These are phyloP conservation scores for Neoaliturus tenellus DNA, from an alignment of 2,888 invertebrate species.

Conservation along the genomic window DNA sequence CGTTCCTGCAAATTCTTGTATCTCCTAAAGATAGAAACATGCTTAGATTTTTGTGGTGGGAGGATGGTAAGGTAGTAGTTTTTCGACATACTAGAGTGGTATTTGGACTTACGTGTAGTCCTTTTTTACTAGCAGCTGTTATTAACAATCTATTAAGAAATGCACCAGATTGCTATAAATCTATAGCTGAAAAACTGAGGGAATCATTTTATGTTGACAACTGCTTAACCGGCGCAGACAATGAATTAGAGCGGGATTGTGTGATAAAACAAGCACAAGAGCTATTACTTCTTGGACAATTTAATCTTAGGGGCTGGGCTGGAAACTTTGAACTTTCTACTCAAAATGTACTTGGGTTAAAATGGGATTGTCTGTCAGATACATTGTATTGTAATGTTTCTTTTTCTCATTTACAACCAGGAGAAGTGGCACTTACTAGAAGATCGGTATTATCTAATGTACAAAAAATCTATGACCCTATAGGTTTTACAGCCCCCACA, in stretches of 20 bases:
- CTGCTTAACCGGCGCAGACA: conserved; percentile 44
- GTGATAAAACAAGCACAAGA: conserved; percentile 25
- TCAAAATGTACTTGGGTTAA: conserved; percentile 41
- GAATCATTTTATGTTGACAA: conserved; percentile 51
- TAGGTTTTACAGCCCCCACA: conserved; percentile 62
- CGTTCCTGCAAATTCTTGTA: conserved; percentile 62
- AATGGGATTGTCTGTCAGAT: conserved; percentile 24
- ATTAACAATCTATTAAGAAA: neutral
- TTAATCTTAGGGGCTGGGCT: conserved; percentile 53
- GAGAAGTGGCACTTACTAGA: conserved; percentile 33
- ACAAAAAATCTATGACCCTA: conserved; percentile 63
- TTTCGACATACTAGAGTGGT: conserved; percentile 47
- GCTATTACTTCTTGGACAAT: neutral
- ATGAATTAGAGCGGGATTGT: neutral
- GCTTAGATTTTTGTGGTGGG: conserved; percentile 51
- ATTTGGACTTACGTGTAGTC: neutral
- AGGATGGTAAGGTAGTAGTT: conserved; percentile 19
- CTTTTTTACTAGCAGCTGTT: neutral
- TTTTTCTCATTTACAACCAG: neutral
- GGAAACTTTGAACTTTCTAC: neutral
- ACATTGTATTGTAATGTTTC: conserved; percentile 21
- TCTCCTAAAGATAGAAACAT: conserved; percentile 31
- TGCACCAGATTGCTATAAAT: neutral
- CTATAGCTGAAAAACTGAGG: neutral
- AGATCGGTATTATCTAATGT: conserved; percentile 54